Base-by-base conservation (phyloP, 2,113 vertebrate species). In the Anoura caudifer region DNA sequence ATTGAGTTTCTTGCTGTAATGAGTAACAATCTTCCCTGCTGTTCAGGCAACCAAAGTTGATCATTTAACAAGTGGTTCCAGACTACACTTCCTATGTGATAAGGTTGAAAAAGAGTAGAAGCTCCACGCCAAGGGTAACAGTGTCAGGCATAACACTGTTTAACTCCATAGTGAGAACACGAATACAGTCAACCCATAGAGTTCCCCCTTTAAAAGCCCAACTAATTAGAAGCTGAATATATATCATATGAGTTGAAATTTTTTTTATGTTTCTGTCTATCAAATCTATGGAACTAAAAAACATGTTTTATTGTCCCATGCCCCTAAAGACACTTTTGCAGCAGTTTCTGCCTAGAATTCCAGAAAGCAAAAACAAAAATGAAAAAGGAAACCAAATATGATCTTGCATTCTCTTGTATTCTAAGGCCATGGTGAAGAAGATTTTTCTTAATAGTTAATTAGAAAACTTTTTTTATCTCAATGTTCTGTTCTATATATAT, bases 1-100 rank as follows among this genome's bases (percentile, higher is more conserved):
- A 97, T 63, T 11, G 45, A 7, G 50, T 0, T 50, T 96, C 87
- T 97, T 85, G 31, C 7, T 77, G n/a, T 13, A 96, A 96, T 79
- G 87, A 87, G 38, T 72, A 15, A 90, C 17, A 96, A 94, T 92
- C 5, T 95, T 93, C 69, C 76, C 43, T 95, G 70, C 59, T 88
- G 75, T 89, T 72, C 61, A 45, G 12, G 76, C 7, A 72, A 24
- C 28, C 52, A 94, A 59, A 97, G 79, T 33, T 88, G 2, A 70
- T 88, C 43, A 89, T 72, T 94, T 1, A 69, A 85, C 97, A 90
- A 95, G 59, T 2, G 43, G 45, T 43, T 91, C 15, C 22, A 80
- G 43, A 91, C 20, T 86, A 22, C 0, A 91, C 15, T 83, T 95
- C 14, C 85, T 95, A 93, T 59, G 19, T 31, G 85, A 65, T 20